Evolutionary conservation across 2,888 invertebrate species (phyloP), one percentile per base, ranked within the genome.

Genomic region (Actias luna): DNA sequence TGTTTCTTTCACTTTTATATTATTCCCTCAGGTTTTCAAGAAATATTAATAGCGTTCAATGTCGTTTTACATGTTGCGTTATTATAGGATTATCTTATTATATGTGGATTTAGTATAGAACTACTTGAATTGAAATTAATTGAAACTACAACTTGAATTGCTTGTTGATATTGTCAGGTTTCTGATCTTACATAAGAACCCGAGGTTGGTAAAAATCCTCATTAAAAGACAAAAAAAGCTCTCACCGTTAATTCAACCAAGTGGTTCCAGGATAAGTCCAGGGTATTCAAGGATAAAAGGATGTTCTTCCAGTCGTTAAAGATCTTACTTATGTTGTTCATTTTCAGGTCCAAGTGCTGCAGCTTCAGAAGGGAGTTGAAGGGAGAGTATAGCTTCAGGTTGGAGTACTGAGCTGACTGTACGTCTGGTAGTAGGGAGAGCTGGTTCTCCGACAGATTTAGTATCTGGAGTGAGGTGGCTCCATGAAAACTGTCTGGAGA

Each of bases 211-310:
- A n/a, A n/a, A n/a, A n/a, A n/a, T n/a, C n/a, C n/a, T n/a, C n/a
- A n/a, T n/a, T 1, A 7, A 42, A 12, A 46, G 25, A 1, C 22
- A 22, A 27, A 25, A 29, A 25, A 39, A 2, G 2, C 59, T 62
- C 70, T 65, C 5, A 72, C 74, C 36, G 61, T 57, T 7, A 70
- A 52, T 5, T 61, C 64, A 1, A 60, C 61, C n/a, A 70, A 59
- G 22, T 60, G 62, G 61, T 73, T 73, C 22, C 62, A 31, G 0
- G 64, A 52, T n/a, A 73, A 58, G 16, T 71, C 65, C 18, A 72
- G 58, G 2, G 0, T 29, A 12, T 27, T 7, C 25, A 73, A 60
- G 1, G 58, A 10, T 2, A 63, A 10, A 58, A 69, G 59, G n/a
- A 60, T 29, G 3, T 46, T 27, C 2, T 27, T 5, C 70, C 70